Conservation (phyloP, 2,113 vertebrate species). For the Aythya baeri region DNA sequence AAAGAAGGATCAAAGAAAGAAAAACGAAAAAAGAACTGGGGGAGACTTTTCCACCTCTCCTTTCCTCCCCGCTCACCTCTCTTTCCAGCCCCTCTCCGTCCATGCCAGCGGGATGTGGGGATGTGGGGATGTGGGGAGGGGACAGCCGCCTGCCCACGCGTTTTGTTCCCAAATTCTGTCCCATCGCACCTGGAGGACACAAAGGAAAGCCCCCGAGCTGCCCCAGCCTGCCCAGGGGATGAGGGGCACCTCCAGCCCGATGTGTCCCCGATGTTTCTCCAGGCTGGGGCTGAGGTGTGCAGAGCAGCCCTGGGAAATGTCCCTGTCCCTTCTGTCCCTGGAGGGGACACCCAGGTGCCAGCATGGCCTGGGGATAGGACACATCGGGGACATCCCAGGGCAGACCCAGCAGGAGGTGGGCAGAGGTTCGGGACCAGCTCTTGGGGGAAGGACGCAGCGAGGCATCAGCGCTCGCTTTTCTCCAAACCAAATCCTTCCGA, state of each 20-base stretch:
- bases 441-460: accelerated
- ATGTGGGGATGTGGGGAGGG: not conserved
- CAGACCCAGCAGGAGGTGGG: not conserved
- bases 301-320: not conserved
- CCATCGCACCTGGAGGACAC: not conserved
- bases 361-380: accelerated
- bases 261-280: accelerated
- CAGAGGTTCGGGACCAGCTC: not conserved
- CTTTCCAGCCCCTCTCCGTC: not conserved
- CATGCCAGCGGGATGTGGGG: not conserved
- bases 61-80: not conserved
- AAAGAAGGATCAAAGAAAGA: too few species aligned
- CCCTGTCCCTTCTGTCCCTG: not conserved
- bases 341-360: not conserved
- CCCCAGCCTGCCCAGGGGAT: not conserved
- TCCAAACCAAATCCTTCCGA: not conserved
- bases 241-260: not conserved
- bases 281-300: not conserved
- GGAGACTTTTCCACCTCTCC: accelerated
- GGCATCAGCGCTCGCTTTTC: not conserved
- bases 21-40: not conserved
- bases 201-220: accelerated
- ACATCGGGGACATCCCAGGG: not conserved
- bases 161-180: accelerated
- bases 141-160: accelerated